Evolutionary conservation across 2,888 invertebrate genomes (phyloP), one percentile per base, ranked within the genome.

Genomic region (Nymphalis c-album): DNA sequence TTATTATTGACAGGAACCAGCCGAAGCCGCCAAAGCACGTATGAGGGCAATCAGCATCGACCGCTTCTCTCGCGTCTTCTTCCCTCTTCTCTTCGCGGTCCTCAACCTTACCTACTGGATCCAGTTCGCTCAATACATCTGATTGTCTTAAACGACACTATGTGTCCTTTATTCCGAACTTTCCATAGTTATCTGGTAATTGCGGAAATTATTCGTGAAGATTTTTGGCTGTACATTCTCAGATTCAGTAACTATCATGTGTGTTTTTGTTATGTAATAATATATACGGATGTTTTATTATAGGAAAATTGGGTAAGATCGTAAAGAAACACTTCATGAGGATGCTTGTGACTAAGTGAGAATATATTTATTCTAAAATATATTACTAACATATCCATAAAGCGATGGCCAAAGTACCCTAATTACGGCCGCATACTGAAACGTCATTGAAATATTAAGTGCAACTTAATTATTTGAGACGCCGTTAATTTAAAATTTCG

Each of bases 81-180:
- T 97, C 81, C 97, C 97, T 7, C 95, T 97, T 76, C 96, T 97
- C 16, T 97, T 97, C 91, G 94, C 97, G 68, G 95, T 97, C 75
- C 94, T 97, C 69, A 97, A 97, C 87, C 95, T 97, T 78, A 96
- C 96, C 55, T 97, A 97, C 85, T 97, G 97, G 97, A 95, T 96
- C 77, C 96, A 96, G 75, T 97, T 97, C 88, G 91, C 86, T 1
- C 92, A 91, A 73, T 92, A 91, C 77, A 92, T 92, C 85, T 92
- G 86, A 91, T 81, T 85, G 68, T 63, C 65, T 63, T 58, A 65
- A 64, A 53, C 51, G 61, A 57, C 57, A 61, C 59, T 46, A 59
- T 31, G 63, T 60, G 53, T 59, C 53, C n/a, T 17, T 40, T 17
- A n/a, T 22, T 48, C 40, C 57, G n/a, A 40, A n/a, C n/a, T 35